Evolutionary conservation across 2,797 vertebrate species (phyloP), one percentile per base, ranked within the genome.

Genomic region (Tarsius wallacei): DNA sequence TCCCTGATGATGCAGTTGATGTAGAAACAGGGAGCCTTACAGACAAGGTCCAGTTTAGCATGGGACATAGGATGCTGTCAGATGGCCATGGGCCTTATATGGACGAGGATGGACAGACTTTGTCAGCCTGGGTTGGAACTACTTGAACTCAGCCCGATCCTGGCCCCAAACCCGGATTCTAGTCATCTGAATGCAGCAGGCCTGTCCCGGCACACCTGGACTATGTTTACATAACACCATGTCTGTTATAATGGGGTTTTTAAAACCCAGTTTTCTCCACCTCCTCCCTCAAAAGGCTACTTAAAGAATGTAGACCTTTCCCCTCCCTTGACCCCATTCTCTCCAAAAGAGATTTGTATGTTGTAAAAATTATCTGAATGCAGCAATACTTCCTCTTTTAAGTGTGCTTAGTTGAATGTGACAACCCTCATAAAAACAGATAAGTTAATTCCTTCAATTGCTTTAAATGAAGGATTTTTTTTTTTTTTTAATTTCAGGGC

Each of bases 401-500:
- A 98, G 95, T 90, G 96, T 97, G 97, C 97, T 98, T 97, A 96
- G 97, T 97, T 98, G 97, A 96, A 98, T 98, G 97, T 97, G 97
- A 98, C 96, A 91, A 68, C 88, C n/a, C 68, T 98, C 98, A 96
- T 97, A 98, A 98, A 98, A 98, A 73, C 91, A 73, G 89, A 90
- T 88, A 97, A 90, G 98, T 97, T 98, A 97, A 98, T 98, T 98
- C 96, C 94, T 97, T 98, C 82, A 57, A 70, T 97, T 97, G 98
- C 98, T 98, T 98, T 97, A 98, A 97, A 78, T 71, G 97, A 91
- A 96, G 1, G 26, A 15, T 57, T 36, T 33, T 26, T 90, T 96
- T 96, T 53, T 78, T 31, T 93, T 92, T 87, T 83, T 0, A 64
- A 84, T 97, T 87, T 74, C 92, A 82, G 19, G 96, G 33, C 90